Evolutionary conservation across 92 coral and sea anemone species (phyloP).

Genomic region (Anthopleura xanthogrammica): DNA sequence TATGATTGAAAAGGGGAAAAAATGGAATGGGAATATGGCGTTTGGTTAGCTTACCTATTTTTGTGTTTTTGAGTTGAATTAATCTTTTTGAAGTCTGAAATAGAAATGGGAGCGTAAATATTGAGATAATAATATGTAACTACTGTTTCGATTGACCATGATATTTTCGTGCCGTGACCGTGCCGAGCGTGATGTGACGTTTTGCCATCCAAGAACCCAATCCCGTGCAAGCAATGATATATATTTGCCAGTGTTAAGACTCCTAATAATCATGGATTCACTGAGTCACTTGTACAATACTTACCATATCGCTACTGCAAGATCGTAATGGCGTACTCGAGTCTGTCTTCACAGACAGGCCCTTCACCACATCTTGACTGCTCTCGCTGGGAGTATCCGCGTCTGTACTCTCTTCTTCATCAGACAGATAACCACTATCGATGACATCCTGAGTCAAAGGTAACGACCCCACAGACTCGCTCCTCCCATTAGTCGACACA

Average conservation of each 20-base stretch:
- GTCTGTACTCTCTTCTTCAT: conserved; percentile 66
- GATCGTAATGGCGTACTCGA: neutral
- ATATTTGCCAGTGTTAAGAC: too few species aligned
- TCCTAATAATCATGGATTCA: too few species aligned
- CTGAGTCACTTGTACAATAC: too few species aligned
- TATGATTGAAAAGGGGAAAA: too few species aligned
- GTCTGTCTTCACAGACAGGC: neutral
- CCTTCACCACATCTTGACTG: neutral
- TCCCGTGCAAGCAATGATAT: too few species aligned
- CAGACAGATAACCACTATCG: conserved; percentile 85
- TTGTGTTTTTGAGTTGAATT: conserved; percentile 45
- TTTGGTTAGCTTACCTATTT: conserved; percentile 24
- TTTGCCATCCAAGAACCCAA: too few species aligned
- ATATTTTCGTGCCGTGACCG: neutral
- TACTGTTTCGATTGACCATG: too few species aligned
- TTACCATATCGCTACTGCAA: neutral
- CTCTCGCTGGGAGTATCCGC: conserved; percentile 49
- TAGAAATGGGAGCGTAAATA: neutral
- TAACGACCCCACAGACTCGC: neutral
- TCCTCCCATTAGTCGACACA: neutral
- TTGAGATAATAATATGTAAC: neutral
- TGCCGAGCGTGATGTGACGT: neutral
- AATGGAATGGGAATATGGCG: neutral
- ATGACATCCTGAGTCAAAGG: neutral
- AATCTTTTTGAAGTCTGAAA: conserved; percentile 57